Evolutionary conservation across 2,113 vertebrate genomes (phyloP).

Genomic region (Paralichthys olivaceus): DNA sequence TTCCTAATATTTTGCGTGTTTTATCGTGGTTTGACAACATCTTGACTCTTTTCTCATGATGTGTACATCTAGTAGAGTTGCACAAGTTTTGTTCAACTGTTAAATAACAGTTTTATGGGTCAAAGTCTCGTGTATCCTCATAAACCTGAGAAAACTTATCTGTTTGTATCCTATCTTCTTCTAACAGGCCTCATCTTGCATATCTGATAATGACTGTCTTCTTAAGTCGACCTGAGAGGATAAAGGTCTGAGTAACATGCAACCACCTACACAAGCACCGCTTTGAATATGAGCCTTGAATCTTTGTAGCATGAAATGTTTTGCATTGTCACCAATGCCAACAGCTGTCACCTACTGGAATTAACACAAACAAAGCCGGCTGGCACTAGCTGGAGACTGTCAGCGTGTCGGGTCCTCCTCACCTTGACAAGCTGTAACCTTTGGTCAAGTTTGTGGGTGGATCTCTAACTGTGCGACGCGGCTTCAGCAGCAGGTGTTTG

Average conservation of each 20-base stretch:
- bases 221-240: background rate
- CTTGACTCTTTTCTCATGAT: background rate
- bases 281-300: background rate
- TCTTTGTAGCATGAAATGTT: background rate
- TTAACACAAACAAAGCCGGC: slow-evolving; percentile 24
- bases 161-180: slow-evolving; percentile 16
- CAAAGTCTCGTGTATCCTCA: slow-evolving; percentile 50
- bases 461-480: slow-evolving; percentile 18
- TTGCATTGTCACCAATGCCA: background rate
- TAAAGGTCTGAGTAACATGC: background rate
- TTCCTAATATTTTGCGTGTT: background rate
- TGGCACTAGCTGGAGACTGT: background rate
- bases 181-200: background rate
- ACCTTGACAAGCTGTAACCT: slow-evolving; percentile 32
- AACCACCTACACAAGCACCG: background rate
- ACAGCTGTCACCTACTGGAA: slow-evolving; percentile 1
- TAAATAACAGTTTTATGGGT: slow-evolving; percentile 26
- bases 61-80: slow-evolving; percentile 24
- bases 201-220: slow-evolving; percentile 10
- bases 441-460: slow-evolving; percentile 6
- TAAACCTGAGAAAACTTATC: slow-evolving; percentile 23
- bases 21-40: background rate
- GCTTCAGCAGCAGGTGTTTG: slow-evolving; percentile 8
- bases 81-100: slow-evolving; percentile 34
- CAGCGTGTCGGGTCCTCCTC: slow-evolving; percentile 24